Base-by-base conservation (phyloP, 1,140 invertebrate species). In the Aleiodes sp. region DNA sequence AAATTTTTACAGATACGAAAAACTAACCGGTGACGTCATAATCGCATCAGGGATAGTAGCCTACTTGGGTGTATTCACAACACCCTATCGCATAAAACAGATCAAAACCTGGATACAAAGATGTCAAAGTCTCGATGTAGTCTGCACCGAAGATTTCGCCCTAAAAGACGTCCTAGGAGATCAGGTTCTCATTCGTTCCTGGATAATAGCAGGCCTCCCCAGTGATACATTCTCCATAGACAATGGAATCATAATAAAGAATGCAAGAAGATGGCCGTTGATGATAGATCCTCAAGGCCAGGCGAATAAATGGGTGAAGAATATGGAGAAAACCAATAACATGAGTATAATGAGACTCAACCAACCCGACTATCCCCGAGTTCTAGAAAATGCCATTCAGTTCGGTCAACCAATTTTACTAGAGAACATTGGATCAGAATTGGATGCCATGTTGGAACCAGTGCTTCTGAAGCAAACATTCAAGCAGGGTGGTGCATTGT, bases 281-380 rank as follows among this genome's bases (percentile, higher is more conserved):
- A 94, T 98, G 91, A 97, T 98, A 75, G 97, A 98, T 87, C 96
- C 96, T 0, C 96, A 98, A 87, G 92, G 91, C 7, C 96, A 98
- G 85, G 96, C 96, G 0, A 97, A 96, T 73, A 94, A 96, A 80
- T 98, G 96, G 96, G 90, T 97, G 4, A 97, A 96, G 86, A 97
- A 96, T 80, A 93, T 95, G 91, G 95, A 98, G 82, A 95, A 94
- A 76, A 88, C 91, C 12, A 94, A 94, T 70, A 95, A 95, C 82
- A 84, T 98, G 24, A 92, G 91, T 68, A 88, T 97, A 6, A 92
- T 96, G 41, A 92, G 94, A 70, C 87, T 96, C 28, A 91, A 88
- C 65, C 94, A 96, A 80, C 77, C 89, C 0, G 95, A 98, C 84
- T 96, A 97, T 80, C 89, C 94, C 0, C 86, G 96, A 59, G 90